A percentile compares a stretch with the other conserved stretches of the same genome.
Conservation (phyloP, 1,140 invertebrate genomes). For the Drosophila teissieri region DNA sequence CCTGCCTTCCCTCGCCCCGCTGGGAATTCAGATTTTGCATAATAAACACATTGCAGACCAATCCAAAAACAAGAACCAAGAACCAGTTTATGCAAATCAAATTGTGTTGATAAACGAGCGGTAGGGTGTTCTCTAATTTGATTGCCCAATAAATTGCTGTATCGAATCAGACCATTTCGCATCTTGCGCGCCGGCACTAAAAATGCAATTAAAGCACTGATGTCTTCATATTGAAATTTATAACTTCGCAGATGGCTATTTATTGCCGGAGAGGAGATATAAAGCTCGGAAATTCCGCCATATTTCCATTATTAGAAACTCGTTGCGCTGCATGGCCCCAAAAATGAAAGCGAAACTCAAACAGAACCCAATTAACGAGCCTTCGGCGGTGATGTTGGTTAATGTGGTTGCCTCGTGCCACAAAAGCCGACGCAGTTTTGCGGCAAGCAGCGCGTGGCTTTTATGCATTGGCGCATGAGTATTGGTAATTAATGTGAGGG, state of each 20-base stretch:
- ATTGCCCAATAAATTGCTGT: slow-evolving; percentile 43
- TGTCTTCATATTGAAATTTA: slow-evolving; percentile 69
- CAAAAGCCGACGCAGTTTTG: slow-evolving; percentile 58
- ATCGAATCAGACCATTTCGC: slow-evolving; percentile 26
- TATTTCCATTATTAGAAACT: slow-evolving; percentile 64
- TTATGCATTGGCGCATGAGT: slow-evolving; percentile 69
- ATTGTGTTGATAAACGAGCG: slow-evolving; percentile 43
- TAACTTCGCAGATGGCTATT: slow-evolving; percentile 61
- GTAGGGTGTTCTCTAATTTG: slow-evolving; percentile 34
- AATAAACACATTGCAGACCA: slow-evolving; percentile 39
- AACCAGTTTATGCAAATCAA: slow-evolving; percentile 50
- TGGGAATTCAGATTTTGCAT: slow-evolving; percentile 29
- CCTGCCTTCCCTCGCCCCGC: neutral
- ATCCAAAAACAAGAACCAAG: slow-evolving; percentile 11
- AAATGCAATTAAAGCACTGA: slow-evolving; percentile 67
- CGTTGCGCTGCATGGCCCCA: slow-evolving; percentile 2
- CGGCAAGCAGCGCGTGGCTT: slow-evolving; percentile 53
- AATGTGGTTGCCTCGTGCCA: slow-evolving; percentile 46
- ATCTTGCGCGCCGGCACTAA: slow-evolving; percentile 6
- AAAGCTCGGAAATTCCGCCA: slow-evolving; percentile 46
- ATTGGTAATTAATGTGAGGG: slow-evolving; percentile 68
- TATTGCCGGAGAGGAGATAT: slow-evolving; percentile 48
- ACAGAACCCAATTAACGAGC: slow-evolving; percentile 63
- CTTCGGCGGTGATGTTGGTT: slow-evolving; percentile 45
- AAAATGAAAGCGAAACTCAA: slow-evolving; percentile 12